Percentiles rank a stretch among this genome's conserved stretches.
Evolutionary conservation across 2,797 vertebrate genomes (phyloP).

Genomic region (Poliocrania exsul): DNA sequence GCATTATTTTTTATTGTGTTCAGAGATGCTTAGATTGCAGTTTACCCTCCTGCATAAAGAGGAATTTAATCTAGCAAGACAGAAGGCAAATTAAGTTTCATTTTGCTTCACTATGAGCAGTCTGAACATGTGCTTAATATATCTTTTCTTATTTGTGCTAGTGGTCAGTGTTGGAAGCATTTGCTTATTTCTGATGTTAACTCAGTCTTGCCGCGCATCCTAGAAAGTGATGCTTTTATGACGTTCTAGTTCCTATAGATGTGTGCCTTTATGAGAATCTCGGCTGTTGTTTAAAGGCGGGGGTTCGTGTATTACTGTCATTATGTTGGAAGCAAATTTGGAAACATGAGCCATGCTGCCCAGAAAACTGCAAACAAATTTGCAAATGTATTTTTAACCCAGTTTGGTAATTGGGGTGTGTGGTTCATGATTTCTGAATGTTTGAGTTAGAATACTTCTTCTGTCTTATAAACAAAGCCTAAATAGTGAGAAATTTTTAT

Average conservation of each 20-base stretch:
- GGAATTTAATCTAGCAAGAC: not conserved
- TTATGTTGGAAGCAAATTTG: not conserved
- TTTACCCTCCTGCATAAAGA: not conserved
- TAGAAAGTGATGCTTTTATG: not conserved
- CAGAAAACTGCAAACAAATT: not conserved
- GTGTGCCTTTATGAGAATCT: not conserved
- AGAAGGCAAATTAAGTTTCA: not conserved
- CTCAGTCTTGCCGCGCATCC: not conserved
- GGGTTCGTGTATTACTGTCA: not conserved
- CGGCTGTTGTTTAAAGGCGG: not conserved
- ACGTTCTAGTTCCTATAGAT: not conserved
- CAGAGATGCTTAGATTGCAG: not conserved
- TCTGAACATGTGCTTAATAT: not conserved
- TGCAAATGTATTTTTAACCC: not conserved
- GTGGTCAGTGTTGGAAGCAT: not conserved
- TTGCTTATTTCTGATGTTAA: not conserved
- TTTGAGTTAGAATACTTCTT: not conserved
- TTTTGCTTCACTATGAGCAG: not conserved
- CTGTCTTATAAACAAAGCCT: not conserved
- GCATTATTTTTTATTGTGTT: not conserved
- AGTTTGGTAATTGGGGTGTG: not conserved
- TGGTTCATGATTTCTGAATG: not conserved
- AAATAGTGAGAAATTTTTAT: not conserved
- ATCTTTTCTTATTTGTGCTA: not conserved
- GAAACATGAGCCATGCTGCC: not conserved